These are phyloP conservation scores for Paracyclopina nana DNA, from an alignment of 1,140 invertebrate genomes.

Conservation along the genomic window DNA sequence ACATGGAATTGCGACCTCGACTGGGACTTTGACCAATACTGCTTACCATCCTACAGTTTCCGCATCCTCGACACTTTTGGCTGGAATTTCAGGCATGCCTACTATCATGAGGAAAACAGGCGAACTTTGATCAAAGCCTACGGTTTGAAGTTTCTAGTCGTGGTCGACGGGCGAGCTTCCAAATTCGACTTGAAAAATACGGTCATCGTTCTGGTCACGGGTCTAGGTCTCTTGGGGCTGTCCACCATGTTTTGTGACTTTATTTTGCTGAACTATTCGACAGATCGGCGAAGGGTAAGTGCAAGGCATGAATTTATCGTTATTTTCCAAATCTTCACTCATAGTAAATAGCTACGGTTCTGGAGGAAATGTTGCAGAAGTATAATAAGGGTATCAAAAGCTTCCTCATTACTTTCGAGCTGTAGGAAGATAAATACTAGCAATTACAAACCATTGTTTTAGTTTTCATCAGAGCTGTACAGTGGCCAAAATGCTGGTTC, in stretches of 20 bases:
- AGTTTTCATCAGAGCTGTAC: too few relatives aligned
- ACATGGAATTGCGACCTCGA: constrained; percentile 36
- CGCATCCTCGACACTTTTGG: constrained; percentile 26
- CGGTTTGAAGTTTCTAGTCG: constrained; percentile 32
- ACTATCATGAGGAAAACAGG: constrained; percentile 26
- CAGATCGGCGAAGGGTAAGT: not conserved
- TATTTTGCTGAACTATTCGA: not conserved
- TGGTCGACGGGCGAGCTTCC: constrained; percentile 30
- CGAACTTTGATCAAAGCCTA: constrained; percentile 33
- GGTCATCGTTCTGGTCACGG: not conserved
- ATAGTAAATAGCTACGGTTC: not conserved
- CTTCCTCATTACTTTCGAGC: not conserved
- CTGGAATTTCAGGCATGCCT: constrained; percentile 35
- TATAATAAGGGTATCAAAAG: not conserved
- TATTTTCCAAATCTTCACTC: not conserved
- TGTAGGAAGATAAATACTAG: not conserved
- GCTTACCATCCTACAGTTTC: constrained; percentile 32
- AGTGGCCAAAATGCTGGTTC: too few relatives aligned
- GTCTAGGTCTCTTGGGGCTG: not conserved
- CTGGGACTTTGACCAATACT: constrained; percentile 25
- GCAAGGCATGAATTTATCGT: too few relatives aligned
- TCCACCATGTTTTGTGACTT: not conserved
- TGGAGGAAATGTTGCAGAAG: not conserved
- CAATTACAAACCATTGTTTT: too few relatives aligned
- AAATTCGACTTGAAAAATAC: constrained; percentile 27